phyloP scores from a whole-genome alignment of 2,797 vertebrate genomes.

The Hippocampus kuda region DNA sequence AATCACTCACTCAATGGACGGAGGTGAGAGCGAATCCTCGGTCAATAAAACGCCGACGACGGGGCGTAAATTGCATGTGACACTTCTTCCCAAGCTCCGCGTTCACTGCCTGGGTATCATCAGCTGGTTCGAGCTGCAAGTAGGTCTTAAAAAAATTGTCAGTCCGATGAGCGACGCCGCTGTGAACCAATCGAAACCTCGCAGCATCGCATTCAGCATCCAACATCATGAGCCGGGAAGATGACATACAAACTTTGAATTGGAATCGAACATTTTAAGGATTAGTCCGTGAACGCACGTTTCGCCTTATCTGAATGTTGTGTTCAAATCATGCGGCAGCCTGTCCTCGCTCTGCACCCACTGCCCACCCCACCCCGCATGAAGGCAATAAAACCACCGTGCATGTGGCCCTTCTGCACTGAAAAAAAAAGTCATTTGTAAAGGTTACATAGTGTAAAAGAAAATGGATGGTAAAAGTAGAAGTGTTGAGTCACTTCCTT shows the following conservation, averaged over 20 bases:
- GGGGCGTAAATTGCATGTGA: conserved; percentile 32
- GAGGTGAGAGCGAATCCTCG: conserved; percentile 33
- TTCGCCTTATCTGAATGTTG: not conserved
- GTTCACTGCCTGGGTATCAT: conserved; percentile 44
- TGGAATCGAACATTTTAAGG: not conserved
- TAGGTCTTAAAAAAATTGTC: conserved; percentile 19
- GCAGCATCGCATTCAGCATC: conserved; percentile 27
- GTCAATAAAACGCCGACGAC: conserved; percentile 26
- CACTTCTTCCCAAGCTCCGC: conserved; percentile 48
- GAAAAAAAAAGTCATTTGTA: too few species aligned
- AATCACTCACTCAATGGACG: conserved; percentile 43
- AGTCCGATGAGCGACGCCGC: conserved; percentile 49
- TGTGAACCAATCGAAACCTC: conserved; percentile 50
- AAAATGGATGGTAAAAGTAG: too few species aligned
- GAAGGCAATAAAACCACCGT: not conserved
- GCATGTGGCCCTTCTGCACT: not conserved
- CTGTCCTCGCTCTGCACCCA: conserved; percentile 19
- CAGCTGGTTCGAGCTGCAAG: conserved; percentile 56
- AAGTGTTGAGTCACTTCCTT: too few species aligned
- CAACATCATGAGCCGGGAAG: conserved; percentile 10
- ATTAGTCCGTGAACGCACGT: not conserved
- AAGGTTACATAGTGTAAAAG: too few species aligned
- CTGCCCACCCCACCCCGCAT: conserved; percentile 10
- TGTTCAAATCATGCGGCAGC: conserved; percentile 22
- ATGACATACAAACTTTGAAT: conserved; percentile 36